These are phyloP conservation scores for Hipparchia sbordonii DNA, from an alignment of 2,888 invertebrate genomes.

Conservation along the genomic window DNA sequence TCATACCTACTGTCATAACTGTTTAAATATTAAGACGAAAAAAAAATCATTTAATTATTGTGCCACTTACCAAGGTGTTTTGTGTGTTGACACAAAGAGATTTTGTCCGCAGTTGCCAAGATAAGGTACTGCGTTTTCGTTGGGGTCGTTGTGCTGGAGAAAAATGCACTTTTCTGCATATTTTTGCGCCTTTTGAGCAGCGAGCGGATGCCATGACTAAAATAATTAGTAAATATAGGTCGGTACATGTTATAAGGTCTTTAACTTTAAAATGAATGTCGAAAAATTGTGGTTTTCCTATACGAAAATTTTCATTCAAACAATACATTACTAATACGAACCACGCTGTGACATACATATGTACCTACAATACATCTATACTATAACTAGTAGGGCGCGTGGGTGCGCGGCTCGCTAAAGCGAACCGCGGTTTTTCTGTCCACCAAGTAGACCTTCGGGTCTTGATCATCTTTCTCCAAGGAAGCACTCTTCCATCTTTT, in stretches of 20 bases:
- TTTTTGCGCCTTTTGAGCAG: constrained; percentile 87
- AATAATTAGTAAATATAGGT: constrained; percentile 35
- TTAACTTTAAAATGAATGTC: too few species aligned
- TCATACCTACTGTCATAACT: background rate
- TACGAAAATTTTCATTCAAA: too few species aligned
- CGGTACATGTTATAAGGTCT: background rate
- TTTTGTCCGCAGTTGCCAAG: constrained; percentile 92
- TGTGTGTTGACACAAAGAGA: constrained; percentile 90
- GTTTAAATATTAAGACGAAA: background rate
- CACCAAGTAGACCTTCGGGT: too few species aligned
- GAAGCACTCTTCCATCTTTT: too few species aligned
- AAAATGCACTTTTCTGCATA: constrained; percentile 89
- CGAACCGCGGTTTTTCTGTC: too few species aligned
- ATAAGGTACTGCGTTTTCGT: constrained; percentile 85
- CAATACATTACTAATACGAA: too few species aligned
- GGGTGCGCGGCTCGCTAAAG: too few species aligned
- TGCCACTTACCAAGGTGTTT: constrained; percentile 87
- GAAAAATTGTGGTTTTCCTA: too few species aligned
- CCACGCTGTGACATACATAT: too few species aligned
- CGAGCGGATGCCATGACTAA: constrained; percentile 89
- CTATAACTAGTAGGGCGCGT: too few species aligned
- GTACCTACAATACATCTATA: too few species aligned
- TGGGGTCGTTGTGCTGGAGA: constrained; percentile 86
- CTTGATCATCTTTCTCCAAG: too few species aligned
- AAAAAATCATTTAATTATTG: background rate